Conservation (phyloP, 2,888 invertebrate species). For the Sylvicola cinctus region DNA sequence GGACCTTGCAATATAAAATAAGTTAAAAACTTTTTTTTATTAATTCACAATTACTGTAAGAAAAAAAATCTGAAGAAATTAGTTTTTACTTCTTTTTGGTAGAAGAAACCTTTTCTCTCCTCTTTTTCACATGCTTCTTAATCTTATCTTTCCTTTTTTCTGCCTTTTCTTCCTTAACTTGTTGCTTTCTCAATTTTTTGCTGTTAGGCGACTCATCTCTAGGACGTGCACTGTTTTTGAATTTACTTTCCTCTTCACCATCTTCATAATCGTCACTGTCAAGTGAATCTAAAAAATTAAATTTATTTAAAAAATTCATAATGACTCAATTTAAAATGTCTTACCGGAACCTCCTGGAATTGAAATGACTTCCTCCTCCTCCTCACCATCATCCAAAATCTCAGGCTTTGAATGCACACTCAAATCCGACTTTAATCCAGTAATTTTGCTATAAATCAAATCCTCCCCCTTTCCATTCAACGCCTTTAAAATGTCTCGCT, state of each 20-base stretch:
- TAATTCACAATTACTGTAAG: too few species aligned
- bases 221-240: constrained; percentile 42
- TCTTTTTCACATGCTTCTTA: constrained; percentile 85
- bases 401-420: background rate
- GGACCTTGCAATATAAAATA: too few species aligned
- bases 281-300: background rate
- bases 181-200: constrained; percentile 68
- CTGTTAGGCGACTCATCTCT: constrained; percentile 64
- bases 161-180: constrained; percentile 69
- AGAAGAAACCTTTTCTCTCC: constrained; percentile 41
- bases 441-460: constrained; percentile 68
- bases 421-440: constrained; percentile 35
- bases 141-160: constrained; percentile 76
- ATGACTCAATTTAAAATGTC: background rate
- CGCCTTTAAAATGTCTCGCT: constrained; percentile 64
- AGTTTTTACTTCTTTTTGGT: background rate
- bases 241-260: constrained; percentile 27
- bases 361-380: too few species aligned
- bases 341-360: too few species aligned
- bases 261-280: constrained; percentile 5
- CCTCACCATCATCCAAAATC: too few species aligned
- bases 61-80: too few species aligned
- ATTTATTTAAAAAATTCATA: constrained; percentile 1
- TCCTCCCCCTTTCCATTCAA: constrained; percentile 51
- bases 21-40: too few species aligned